Evolutionary conservation across 2,888 invertebrate species (phyloP), one percentile per base, ranked within the genome.

Genomic region (Cryptus armator): DNA sequence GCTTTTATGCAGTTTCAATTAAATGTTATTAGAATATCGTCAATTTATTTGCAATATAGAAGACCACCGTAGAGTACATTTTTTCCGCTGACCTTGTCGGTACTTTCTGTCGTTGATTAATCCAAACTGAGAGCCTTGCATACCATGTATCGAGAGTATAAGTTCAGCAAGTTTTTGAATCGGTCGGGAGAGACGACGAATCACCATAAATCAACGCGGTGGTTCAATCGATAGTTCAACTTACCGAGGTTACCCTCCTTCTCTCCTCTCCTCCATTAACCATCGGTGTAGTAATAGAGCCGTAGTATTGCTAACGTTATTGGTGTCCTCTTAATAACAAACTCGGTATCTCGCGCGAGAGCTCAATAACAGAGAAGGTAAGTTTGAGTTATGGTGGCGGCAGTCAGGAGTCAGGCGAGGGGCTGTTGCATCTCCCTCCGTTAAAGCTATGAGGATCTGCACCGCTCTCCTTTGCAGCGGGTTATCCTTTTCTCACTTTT

Each of bases 271-370:
- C 87, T 83, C 90, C 89, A 91, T 91, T 91, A 91, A 85, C 87
- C 85, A 84, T 88, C 79, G 87, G 76, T 80, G 82, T 81, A 80
- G 92, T 92, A 92, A 92, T 92, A 91, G 91, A 92, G 92, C 91
- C 90, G 91, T 92, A 80, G 82, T 68, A 90, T 90, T 88, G 90
- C 90, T 89, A 90, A 90, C 89, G 89, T 92, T 92, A 92, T 92
- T 91, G 92, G 92, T 92, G 92, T 92, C 92, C 91, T 92, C 92
- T 92, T 92, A 92, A 92, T 92, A 92, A 92, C 90, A 91, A 86
- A 89, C 87, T 90, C 87, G 53, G 48, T 85, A 81, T 86, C 76
- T 81, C 59, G 80, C 76, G 79, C 79, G 87, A 84, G 70, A 79
- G 83, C 80, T 77, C 90, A 91, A 91, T 91, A 90, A 91, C 90